Percentiles rank a stretch among this genome's conserved stretches.
Conservation (phyloP, 2,888 invertebrate genomes). For the Galerucella calmariensis region DNA sequence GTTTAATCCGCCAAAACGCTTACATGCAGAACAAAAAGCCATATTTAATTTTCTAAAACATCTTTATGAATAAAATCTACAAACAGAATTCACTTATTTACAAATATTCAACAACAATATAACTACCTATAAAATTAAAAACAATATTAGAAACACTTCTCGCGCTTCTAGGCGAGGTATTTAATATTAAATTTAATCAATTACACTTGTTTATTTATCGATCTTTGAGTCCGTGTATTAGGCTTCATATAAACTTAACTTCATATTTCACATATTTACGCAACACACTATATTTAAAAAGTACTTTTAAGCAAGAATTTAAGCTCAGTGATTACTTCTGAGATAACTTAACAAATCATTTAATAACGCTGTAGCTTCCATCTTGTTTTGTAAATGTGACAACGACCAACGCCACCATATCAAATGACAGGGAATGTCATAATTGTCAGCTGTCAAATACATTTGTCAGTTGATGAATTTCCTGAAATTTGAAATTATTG, state of each 20-base stretch:
- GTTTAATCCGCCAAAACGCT: slow-evolving; percentile 10
- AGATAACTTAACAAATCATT: slow-evolving; percentile 16
- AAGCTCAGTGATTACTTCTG: background rate
- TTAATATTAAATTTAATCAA: slow-evolving; percentile 43
- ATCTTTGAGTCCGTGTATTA: slow-evolving; percentile 30
- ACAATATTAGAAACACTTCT: slow-evolving; percentile 32
- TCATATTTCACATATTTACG: slow-evolving; percentile 36
- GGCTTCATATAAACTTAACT: slow-evolving; percentile 37
- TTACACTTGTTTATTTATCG: slow-evolving; percentile 47
- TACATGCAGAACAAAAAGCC: slow-evolving; percentile 23
- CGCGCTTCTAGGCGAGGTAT: slow-evolving; percentile 31
- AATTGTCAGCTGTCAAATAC: slow-evolving; percentile 1
- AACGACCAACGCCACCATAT: slow-evolving; percentile 12
- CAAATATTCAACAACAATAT: slow-evolving; percentile 22
- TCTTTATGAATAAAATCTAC: slow-evolving; percentile 7
- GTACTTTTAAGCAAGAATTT: background rate
- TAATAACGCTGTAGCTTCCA: slow-evolving; percentile 31
- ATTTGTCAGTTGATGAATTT: background rate
- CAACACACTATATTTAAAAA: slow-evolving; percentile 9
- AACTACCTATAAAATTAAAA: slow-evolving; percentile 34
- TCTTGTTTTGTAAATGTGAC: slow-evolving; percentile 27
- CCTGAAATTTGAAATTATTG: background rate
- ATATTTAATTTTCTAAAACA: slow-evolving; percentile 14
- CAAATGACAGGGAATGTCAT: slow-evolving; percentile 6
- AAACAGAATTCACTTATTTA: background rate